Conservation (phyloP, 2,888 invertebrate species). For the Catocala fraxini region DNA sequence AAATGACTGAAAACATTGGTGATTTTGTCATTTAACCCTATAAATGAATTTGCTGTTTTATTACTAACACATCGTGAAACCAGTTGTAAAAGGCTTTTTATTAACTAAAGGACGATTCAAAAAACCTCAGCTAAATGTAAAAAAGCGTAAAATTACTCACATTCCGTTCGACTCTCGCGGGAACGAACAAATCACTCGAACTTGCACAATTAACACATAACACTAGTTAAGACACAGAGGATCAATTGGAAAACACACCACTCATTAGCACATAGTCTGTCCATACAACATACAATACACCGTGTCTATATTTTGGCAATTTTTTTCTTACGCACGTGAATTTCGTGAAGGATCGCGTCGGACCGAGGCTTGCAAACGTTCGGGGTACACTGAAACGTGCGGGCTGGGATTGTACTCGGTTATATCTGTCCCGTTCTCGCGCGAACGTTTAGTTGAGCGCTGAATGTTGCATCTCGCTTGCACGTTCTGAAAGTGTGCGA, state of each 20-base stretch:
- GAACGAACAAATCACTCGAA: slow-evolving; percentile 43
- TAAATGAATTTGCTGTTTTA: too few relatives aligned
- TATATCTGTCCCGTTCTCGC: slow-evolving; percentile 66
- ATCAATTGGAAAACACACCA: slow-evolving; percentile 50
- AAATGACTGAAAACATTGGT: neutral
- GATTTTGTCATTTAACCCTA: neutral
- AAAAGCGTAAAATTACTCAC: slow-evolving; percentile 46
- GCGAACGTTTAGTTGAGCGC: slow-evolving; percentile 44
- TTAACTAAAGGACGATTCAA: neutral
- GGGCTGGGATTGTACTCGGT: slow-evolving; percentile 70
- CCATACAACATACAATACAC: slow-evolving; percentile 41
- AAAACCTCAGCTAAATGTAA: slow-evolving; percentile 22
- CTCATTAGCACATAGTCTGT: slow-evolving; percentile 39
- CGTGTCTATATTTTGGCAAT: slow-evolving; percentile 54
- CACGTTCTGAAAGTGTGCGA: slow-evolving; percentile 79
- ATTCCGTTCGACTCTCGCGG: slow-evolving; percentile 36
- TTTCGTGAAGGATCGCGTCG: slow-evolving; percentile 54
- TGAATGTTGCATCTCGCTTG: slow-evolving; percentile 62
- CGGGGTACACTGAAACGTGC: slow-evolving; percentile 78
- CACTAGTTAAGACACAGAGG: slow-evolving; percentile 45
- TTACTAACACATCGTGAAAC: neutral
- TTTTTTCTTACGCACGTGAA: slow-evolving; percentile 60
- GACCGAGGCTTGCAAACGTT: slow-evolving; percentile 72
- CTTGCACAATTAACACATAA: slow-evolving; percentile 41
- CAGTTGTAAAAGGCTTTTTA: neutral